Evolutionary conservation across 2,888 invertebrate genomes (phyloP).

Genomic region (Scaptomyza polygonia): DNA sequence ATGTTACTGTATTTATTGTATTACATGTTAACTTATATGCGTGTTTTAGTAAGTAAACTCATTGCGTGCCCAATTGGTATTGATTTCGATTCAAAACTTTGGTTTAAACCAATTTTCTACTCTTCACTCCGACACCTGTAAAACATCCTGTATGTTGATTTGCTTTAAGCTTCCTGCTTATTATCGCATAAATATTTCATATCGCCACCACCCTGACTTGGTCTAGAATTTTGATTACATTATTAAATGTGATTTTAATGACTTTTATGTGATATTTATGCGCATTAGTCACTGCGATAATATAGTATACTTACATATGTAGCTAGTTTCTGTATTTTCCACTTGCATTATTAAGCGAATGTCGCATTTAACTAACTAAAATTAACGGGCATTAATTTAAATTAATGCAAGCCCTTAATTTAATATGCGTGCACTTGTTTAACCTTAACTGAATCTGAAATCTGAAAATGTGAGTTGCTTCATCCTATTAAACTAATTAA

Average conservation of each 20-base stretch:
- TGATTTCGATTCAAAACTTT: neutral
- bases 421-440: neutral
- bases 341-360: slow-evolving; percentile 7
- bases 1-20: too few relatives aligned
- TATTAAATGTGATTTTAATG: slow-evolving; percentile 78
- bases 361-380: neutral
- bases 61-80: too few relatives aligned
- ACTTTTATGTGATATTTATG: slow-evolving; percentile 45
- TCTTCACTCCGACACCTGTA: neutral
- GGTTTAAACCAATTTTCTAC: neutral
- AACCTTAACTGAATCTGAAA: neutral
- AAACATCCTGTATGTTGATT: slow-evolving; percentile 4
- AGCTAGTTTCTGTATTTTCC: slow-evolving; percentile 3
- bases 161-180: slow-evolving; percentile 36
- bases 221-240: slow-evolving; percentile 30
- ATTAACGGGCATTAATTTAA: neutral
- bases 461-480: too few relatives aligned
- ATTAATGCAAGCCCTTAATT: neutral
- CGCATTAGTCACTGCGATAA: slow-evolving; percentile 31
- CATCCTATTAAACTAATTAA: too few relatives aligned
- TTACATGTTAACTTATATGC: too few relatives aligned
- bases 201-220: neutral
- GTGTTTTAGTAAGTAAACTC: too few relatives aligned
- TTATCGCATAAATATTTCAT: slow-evolving; percentile 57
- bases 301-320: slow-evolving; percentile 7